These are phyloP conservation scores for Enteromius treurensis DNA, from an alignment of 2,797 vertebrate genomes.

Conservation along the genomic window DNA sequence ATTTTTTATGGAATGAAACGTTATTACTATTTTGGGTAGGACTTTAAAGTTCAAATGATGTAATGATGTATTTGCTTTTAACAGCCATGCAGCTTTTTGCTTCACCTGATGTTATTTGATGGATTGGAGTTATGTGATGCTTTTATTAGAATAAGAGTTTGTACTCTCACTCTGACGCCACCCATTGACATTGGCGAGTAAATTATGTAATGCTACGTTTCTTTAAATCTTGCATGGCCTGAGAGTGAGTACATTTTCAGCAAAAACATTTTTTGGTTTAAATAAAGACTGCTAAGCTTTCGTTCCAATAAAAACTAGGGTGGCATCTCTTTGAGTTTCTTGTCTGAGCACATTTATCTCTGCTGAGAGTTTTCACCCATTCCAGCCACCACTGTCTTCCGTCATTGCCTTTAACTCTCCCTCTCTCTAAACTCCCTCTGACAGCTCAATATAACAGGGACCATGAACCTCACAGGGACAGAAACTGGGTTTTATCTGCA, in stretches of 20 bases:
- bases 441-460: slow-evolving; percentile 41
- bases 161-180: not conserved
- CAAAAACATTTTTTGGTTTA: not conserved
- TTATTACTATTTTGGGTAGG: not conserved
- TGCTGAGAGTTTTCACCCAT: not conserved
- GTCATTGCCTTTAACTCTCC: slow-evolving; percentile 7
- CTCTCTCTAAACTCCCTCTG: slow-evolving; percentile 6
- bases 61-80: not conserved
- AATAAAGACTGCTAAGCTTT: not conserved
- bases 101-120: not conserved
- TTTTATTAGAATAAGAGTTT: not conserved
- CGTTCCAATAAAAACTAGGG: not conserved
- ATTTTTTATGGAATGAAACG: no score
- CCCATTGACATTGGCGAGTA: not conserved
- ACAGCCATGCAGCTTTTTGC: not conserved
- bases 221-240: not conserved
- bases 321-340: not conserved
- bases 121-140: not conserved
- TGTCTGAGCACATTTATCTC: not conserved
- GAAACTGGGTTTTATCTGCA: slow-evolving; percentile 41
- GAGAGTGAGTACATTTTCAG: not conserved
- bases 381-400: slow-evolving; percentile 13
- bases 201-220: not conserved
- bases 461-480: slow-evolving; percentile 31
- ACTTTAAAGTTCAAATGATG: not conserved